These are phyloP conservation scores for Apocrypta bakeri DNA, from an alignment of 1,140 invertebrate genomes.

Conservation along the genomic window DNA sequence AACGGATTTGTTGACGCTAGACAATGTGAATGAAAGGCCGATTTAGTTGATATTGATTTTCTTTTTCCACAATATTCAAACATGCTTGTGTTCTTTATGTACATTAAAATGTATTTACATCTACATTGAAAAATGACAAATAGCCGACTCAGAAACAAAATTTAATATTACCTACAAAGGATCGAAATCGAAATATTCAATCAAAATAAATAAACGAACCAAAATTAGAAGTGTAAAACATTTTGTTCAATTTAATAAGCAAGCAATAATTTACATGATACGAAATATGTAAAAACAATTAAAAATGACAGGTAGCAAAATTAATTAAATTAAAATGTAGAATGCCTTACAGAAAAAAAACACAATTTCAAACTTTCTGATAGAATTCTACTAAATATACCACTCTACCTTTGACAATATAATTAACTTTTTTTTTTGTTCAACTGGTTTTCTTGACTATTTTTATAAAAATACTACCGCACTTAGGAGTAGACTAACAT, in stretches of 20 bases:
- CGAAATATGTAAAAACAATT: slow-evolving; percentile 17
- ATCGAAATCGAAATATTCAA: neutral
- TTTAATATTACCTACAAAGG: neutral
- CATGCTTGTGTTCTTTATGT: neutral
- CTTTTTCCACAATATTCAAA: neutral
- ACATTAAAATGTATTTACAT: neutral
- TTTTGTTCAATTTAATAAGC: slow-evolving; percentile 36
- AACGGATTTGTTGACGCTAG: slow-evolving; percentile 69
- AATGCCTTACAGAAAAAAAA: neutral
- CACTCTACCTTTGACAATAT: neutral
- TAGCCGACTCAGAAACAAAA: neutral
- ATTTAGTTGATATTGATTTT: neutral
- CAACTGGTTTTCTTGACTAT: neutral
- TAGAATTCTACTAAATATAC: neutral
- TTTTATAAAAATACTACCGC: slow-evolving; percentile 5
- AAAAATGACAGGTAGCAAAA: slow-evolving; percentile 23
- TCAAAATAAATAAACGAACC: slow-evolving; percentile 25
- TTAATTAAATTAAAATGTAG: neutral
- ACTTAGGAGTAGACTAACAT: slow-evolving; percentile 4
- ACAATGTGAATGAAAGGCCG: slow-evolving; percentile 55
- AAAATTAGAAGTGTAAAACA: slow-evolving; percentile 32
- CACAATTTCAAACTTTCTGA: neutral
- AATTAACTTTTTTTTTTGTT: neutral
- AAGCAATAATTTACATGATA: slow-evolving; percentile 45
- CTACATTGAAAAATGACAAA: neutral